Conservation (phyloP, 2,113 vertebrate species). For the Sinocyclocheilus grahami region DNA sequence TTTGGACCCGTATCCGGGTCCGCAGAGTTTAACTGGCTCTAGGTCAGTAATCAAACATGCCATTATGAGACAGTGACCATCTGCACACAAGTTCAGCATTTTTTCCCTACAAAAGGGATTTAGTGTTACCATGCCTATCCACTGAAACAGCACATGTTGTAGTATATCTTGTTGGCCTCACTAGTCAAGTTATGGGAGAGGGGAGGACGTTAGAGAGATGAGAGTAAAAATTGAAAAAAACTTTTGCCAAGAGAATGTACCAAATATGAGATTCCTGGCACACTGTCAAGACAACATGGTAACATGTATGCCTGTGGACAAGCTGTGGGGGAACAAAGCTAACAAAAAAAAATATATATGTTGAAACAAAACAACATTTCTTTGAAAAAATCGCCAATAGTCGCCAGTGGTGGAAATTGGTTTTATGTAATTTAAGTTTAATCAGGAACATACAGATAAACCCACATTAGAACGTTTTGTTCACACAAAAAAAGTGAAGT, state of each 20-base stretch:
- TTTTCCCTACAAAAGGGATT: too few relatives aligned
- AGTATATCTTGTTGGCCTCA: background rate
- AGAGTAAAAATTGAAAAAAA: background rate
- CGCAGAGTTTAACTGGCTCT: too few relatives aligned
- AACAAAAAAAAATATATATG: background rate
- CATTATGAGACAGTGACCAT: background rate
- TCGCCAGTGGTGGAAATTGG: conserved; percentile 9
- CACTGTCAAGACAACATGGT: conserved; percentile 24
- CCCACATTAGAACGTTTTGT: background rate
- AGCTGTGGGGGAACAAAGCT: background rate
- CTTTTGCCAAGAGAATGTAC: background rate
- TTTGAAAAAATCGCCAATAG: background rate
- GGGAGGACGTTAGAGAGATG: background rate
- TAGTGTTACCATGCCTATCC: background rate
- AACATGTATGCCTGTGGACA: background rate
- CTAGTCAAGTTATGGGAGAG: background rate
- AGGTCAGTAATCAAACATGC: background rate
- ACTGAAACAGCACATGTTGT: background rate
- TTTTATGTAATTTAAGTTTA: conserved; percentile 37
- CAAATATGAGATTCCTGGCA: background rate
- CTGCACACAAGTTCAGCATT: too few relatives aligned
- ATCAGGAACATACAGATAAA: conserved; percentile 33
- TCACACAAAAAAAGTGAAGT: background rate
- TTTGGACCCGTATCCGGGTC: too few relatives aligned
- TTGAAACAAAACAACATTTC: background rate